Conservation (phyloP, 2,797 vertebrate species). For the Triplophysa bombifrons region DNA sequence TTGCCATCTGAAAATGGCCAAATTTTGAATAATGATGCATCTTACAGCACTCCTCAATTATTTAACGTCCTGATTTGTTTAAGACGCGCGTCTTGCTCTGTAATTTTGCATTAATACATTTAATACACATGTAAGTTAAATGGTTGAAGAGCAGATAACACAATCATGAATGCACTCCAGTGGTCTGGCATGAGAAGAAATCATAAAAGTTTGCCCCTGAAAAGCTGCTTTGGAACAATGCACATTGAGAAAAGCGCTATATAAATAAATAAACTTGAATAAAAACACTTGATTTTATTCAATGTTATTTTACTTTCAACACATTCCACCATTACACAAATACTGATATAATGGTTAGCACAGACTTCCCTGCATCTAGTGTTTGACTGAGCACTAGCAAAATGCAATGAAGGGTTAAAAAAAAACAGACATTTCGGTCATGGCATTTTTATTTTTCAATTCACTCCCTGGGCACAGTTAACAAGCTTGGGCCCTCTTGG, state of each 20-base stretch:
- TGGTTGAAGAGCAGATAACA: neutral
- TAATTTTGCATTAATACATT: no score
- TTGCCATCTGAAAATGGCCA: neutral
- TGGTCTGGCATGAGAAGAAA: neutral
- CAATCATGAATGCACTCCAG: neutral
- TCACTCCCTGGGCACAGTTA: conserved; percentile 48
- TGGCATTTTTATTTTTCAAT: conserved; percentile 57
- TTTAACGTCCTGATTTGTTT: no score
- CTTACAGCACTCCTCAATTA: no score
- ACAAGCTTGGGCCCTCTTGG: conserved; percentile 64
- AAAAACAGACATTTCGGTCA: conserved; percentile 61
- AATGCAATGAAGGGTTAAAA: conserved; percentile 29
- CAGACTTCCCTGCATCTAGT: conserved; percentile 52
- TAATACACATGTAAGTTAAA: no score
- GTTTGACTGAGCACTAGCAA: conserved; percentile 29
- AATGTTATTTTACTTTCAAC: no score
- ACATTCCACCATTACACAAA: neutral
- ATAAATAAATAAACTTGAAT: no score
- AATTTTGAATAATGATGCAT: neutral
- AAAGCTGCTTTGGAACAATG: no score
- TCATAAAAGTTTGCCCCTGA: no score
- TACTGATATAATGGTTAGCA: conserved; percentile 37
- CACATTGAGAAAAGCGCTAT: no score
- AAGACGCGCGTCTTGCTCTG: no score
- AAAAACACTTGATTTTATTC: no score